Evolutionary conservation across 2,888 invertebrate genomes (phyloP), one percentile per base, ranked within the genome.

Genomic region (Nasonia oneida): DNA sequence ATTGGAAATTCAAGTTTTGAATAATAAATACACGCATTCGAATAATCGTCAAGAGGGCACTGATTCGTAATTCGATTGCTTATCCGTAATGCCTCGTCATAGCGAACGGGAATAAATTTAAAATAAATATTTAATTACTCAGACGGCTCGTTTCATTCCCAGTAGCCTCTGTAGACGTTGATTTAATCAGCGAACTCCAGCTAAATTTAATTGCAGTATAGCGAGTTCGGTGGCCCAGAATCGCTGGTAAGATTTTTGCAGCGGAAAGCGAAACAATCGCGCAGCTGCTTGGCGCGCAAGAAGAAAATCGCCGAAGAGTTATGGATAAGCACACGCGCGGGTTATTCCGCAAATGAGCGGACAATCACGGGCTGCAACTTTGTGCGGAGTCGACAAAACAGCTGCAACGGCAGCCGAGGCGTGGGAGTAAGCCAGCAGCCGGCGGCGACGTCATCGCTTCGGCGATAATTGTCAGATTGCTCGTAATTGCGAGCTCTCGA

Each of bases 401-500:
- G 57, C 39, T 86, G 82, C 88, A n/a, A 33, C 29, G 10, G 33
- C 29, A 87, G 42, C 18, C 6, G n/a, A 47, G 14, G 29, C 42
- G 89, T 89, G 89, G 88, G 89, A 89, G 89, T 88, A 84, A 15
- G 53, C 18, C 2, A n/a, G 87, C 2, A 14, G 87, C 82, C 89
- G 89, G 88, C 89, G 86, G 89, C 87, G 83, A 86, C 85, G 64
- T 81, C 81, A 85, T 88, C 86, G 88, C 88, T 89, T 88, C 88
- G 89, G 73, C 90, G 90, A 91, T 92, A 91, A 91, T 92, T 92
- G 92, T 90, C 91, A 90, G 91, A 92, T 91, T 91, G 91, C 90
- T 91, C 90, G 91, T 92, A 92, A 92, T 91, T 92, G 91, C 91
- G 91, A 91, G 90, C 91, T 90, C 91, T 92, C 89, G 91, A 92